Evolutionary conservation across 2,888 invertebrate species (phyloP).

Genomic region (Eurytoma adleriae): DNA sequence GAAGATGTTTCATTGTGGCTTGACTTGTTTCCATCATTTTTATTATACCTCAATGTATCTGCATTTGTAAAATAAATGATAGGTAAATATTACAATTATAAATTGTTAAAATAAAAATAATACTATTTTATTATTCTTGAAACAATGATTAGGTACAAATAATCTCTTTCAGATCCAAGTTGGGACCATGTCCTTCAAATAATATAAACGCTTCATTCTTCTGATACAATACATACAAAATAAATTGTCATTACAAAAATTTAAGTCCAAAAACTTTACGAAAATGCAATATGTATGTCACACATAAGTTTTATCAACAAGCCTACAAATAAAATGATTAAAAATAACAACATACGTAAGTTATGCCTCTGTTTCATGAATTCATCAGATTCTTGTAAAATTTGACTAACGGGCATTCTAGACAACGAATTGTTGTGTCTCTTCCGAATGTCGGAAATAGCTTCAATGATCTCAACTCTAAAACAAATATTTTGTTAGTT

Average conservation of each 20-base stretch:
- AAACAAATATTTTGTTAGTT: conserved; percentile 27
- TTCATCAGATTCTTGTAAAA: conserved; percentile 60
- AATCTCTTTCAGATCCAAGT: too few species aligned
- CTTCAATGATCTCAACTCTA: conserved; percentile 63
- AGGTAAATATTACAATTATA: neutral
- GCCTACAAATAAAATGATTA: conserved; percentile 13
- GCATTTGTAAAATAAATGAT: conserved; percentile 23
- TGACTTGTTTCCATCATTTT: conserved; percentile 13
- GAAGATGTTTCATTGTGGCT: conserved; percentile 17
- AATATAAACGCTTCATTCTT: neutral
- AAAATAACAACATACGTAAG: conserved; percentile 55
- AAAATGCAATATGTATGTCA: neutral
- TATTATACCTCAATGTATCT: conserved; percentile 39
- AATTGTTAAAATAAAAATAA: conserved; percentile 19
- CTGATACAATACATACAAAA: neutral
- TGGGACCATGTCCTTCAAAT: neutral
- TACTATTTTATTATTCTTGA: conserved; percentile 13
- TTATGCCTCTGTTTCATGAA: conserved; percentile 55
- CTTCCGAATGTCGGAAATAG: conserved; percentile 61
- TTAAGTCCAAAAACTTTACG: neutral
- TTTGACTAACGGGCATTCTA: conserved; percentile 57
- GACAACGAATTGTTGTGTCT: conserved; percentile 62
- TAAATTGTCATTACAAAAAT: neutral
- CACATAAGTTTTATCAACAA: neutral
- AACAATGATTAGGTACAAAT: neutral